Evolutionary conservation across 2,113 vertebrate species (phyloP), one percentile per base, ranked within the genome.

Genomic region (Tupaia chinensis): DNA sequence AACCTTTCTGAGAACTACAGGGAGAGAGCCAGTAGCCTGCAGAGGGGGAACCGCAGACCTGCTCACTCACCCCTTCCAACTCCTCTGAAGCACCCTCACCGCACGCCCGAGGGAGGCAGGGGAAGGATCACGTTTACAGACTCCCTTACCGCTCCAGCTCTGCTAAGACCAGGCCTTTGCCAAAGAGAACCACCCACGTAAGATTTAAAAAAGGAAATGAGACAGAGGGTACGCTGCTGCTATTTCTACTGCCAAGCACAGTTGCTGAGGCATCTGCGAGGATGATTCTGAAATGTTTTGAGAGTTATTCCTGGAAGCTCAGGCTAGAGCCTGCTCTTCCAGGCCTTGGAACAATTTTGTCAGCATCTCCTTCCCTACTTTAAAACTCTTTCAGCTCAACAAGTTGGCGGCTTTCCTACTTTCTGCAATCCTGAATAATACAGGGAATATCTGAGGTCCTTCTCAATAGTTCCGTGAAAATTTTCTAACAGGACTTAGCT

Each of bases 141-240:
- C 25, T 32, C 72, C 63, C 91, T 61, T 27, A 6, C 14, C 29
- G 56, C 74, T 69, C 73, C 34, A 19, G 68, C 6, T 66, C 27
- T 70, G 22, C 93, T 29, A 44, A 81, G 56, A 58, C 61, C 29
- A 16, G 3, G 80, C 10, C 54, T 58, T 54, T 54, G 92, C 66
- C 88, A 89, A 83, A 27, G 29, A 87, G 29, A 91, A 81, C 94
- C 53, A n/a, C 87, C 80, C 76, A 89, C 16, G 2, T 15, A 66
- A 87, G 19, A 34, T 1, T 0, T 20, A 56, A 85, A 73, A 76
- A 70, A 92, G 94, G 94, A 95, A 96, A 90, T 82, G 94, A 96
- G 80, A 32, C 76, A 95, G 34, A 66, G 61, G 44, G 72, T 78
- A n/a, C 0, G 12, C 84, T 70, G 90, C 54, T 79, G 63, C 23